phyloP scores from a whole-genome alignment of 2,888 invertebrate genomes.

The Pseudococcus viburni region DNA sequence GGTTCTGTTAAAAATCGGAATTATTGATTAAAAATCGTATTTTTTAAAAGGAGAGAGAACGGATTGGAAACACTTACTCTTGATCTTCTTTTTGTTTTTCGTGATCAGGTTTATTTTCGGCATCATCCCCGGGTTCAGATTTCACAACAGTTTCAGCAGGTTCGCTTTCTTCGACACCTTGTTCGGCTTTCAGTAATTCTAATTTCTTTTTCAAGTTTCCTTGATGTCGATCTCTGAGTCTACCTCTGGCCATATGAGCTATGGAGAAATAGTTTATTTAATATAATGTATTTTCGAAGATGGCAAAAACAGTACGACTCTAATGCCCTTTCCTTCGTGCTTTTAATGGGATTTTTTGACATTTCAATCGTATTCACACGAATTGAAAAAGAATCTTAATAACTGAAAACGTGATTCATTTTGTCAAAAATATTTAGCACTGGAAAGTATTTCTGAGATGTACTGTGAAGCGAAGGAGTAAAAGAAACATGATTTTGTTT shows the following conservation, averaged over 20 bases:
- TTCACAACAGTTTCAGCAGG: slow-evolving; percentile 56
- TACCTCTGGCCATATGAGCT: slow-evolving; percentile 94
- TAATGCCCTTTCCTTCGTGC: too few species aligned
- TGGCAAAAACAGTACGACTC: too few species aligned
- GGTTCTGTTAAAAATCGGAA: background rate
- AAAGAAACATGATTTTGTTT: too few species aligned
- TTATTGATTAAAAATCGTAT: background rate
- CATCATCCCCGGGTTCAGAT: slow-evolving; percentile 43
- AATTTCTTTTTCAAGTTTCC: slow-evolving; percentile 89
- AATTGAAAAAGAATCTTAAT: too few species aligned
- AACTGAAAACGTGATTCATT: too few species aligned
- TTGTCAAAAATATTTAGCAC: too few species aligned
- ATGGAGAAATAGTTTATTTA: slow-evolving; percentile 68
- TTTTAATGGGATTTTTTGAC: too few species aligned
- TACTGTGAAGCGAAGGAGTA: too few species aligned
- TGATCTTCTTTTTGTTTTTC: background rate
- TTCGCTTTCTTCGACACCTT: slow-evolving; percentile 75
- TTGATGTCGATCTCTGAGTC: slow-evolving; percentile 93
- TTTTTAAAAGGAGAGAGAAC: background rate
- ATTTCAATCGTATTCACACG: too few species aligned
- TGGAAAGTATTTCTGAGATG: too few species aligned
- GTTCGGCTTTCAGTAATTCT: slow-evolving; percentile 89
- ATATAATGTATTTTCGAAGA: background rate
- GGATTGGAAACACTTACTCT: background rate
- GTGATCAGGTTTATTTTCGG: background rate